Evolutionary conservation across 2,113 vertebrate genomes (phyloP).

Genomic region (Sciurus niger): DNA sequence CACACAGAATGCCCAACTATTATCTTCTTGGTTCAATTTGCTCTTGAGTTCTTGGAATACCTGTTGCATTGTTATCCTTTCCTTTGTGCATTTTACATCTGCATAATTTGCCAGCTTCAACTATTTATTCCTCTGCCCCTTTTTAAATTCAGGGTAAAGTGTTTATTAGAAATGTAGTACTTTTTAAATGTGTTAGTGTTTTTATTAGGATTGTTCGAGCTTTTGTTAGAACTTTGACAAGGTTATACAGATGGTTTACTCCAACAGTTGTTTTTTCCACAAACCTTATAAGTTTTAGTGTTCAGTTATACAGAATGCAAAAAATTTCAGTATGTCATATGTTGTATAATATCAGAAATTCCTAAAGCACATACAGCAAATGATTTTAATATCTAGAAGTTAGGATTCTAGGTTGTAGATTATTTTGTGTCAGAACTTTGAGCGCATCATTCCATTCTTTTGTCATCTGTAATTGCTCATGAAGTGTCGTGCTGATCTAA

Average conservation of each 20-base stretch:
- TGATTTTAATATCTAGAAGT: neutral
- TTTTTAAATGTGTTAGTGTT: neutral
- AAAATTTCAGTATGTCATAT: neutral
- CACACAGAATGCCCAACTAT: neutral
- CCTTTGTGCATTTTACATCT: neutral
- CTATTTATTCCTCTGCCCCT: neutral
- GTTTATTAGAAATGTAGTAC: neutral
- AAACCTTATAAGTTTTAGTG: neutral
- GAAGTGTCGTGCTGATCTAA: neutral
- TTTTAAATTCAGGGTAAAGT: neutral
- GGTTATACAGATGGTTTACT: neutral
- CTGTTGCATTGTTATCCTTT: neutral
- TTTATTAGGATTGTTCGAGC: neutral
- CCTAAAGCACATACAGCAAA: neutral
- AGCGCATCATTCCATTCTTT: neutral
- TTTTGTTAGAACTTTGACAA: neutral
- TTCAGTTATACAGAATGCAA: neutral
- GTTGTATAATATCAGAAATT: neutral
- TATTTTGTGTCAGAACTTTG: neutral
- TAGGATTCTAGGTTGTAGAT: neutral
- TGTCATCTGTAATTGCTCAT: neutral
- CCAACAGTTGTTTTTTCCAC: neutral
- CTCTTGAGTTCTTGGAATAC: neutral
- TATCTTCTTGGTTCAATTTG: neutral
- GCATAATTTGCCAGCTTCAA: neutral